Base-by-base conservation (phyloP, 30 jellyfish, hydroid and myxozoan species). In the Turritopsis dohrnii region DNA sequence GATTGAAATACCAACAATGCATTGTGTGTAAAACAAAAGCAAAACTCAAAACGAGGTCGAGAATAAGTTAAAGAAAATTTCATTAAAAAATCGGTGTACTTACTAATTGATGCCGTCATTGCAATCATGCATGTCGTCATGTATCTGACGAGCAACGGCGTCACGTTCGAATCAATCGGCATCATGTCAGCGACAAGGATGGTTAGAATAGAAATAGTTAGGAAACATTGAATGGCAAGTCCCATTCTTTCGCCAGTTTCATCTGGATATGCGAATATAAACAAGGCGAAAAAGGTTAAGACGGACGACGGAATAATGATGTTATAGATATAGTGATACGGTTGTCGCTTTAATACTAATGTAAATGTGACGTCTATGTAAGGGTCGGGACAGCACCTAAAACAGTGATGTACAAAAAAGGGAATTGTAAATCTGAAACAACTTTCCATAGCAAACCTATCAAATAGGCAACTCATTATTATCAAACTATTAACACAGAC, bases 161-260 rank as follows among this genome's bases (percentile, higher is more conserved):
- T 76, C 20, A 89, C 80, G 26, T 85, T 90, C 0, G 94, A 83
- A 81, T 87, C 91, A 65, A 80, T 87, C 31, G 96, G 96, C 91
- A 89, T 65, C 89, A 84, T 84, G 52, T 81, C 89, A 5, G 90
- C 74, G 21, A 89, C 88, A 94, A 89, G 85, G 91, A 89, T 85
- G 53, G 86, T 21, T 24, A 89, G 85, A 87, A 89, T 74, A 18
- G 96, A 85, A 25, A 79, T 84, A 0, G 91, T 87, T 9, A 89
- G 80, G 54, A 89, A 84, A 29, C 95, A 89, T 60, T 89, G 94
- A 52, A 89, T 76, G 28, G 81, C 85, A 18, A 89, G 83, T 29
- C 96, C 94, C 88, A 89, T 86, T 60, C 96, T 71, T 66, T 76
- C 86, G 26, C 96, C 96, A 18, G 84, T 83, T 52, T 71, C 79